Evolutionary conservation across 2,888 invertebrate genomes (phyloP), one percentile per base, ranked within the genome.

Genomic region (Amphimallon solstitiale): DNA sequence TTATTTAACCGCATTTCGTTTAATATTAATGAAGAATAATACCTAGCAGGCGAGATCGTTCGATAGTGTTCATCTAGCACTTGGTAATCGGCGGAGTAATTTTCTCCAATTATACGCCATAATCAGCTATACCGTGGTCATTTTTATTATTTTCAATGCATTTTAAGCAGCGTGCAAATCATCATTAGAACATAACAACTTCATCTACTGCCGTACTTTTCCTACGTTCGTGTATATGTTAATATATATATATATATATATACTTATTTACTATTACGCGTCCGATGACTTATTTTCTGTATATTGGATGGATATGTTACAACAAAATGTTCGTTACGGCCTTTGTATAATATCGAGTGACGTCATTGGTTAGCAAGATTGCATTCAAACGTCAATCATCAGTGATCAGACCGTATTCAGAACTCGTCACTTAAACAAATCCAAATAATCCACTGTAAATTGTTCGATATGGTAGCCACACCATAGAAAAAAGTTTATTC

Each of bases 331-430:
- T 29, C 29, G 29, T 29, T 29, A 23, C 7, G 17, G 40, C 21
- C 9, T 12, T 43, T 10, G 14, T 29, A 29, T 40, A 29, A 43
- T 54, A 68, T 66, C 64, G 68, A 59, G 56, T 72, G 73, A 72
- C 71, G 72, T 73, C 71, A 74, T 56, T 29, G 45, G 37, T 60
- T 60, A 45, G 67, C 67, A 68, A 56, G 46, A 61, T 45, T 65
- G 65, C 64, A 72, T 73, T 74, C 69, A 73, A 37, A 66, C 69
- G 72, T 68, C 74, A 73, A 67, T 74, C 74, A 74, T 51, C 66
- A 70, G 68, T 72, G 72, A 74, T 73, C 73, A 74, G 68, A 67
- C 49, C 66, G 69, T 70, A 74, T 74, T 74, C 73, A 73, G 61
- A 68, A 67, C 67, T 68, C 68, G 67, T 73, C 74, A 71, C 1